Evolutionary conservation across 2,797 vertebrate genomes (phyloP), one percentile per base, ranked within the genome.

Genomic region (Botia almorhae): DNA sequence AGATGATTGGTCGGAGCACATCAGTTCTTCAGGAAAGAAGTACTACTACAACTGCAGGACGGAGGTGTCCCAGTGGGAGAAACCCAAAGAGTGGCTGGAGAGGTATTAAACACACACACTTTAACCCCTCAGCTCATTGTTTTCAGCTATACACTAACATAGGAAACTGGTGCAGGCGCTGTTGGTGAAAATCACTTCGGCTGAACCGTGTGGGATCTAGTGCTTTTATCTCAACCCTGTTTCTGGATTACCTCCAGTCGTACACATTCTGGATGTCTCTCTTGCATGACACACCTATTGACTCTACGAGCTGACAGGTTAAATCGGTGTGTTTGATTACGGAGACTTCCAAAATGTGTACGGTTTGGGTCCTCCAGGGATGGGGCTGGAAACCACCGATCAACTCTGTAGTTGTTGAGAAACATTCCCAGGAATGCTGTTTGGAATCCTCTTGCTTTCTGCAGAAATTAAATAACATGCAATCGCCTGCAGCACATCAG

Each of bases 41-140:
- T 99, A 99, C 89, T 99, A 99, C 89, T 99, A 99, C 93, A 99
- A 99, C 92, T 99, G 98, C 92, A 94, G 97, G 92, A 99, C 98
- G 80, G 98, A 99, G 94, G 98, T 99, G 88, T 99, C 98, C 83
- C 98, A 99, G 60, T 99, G 98, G 98, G 98, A 99, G 91, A 99
- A 99, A 92, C 98, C 98, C 81, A 99, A 99, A 95, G 98, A 99
- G 83, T 99, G 97, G 98, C 94, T 99, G 90, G 98, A 99, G 92
- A 98, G 98, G 98, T 99, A 95, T 39, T 36, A 23, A 51, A 56
- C 11, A 56, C 7, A 8, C 10, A 29, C 5, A 8, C 13, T 43
- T 50, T 61, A 23, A 16, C 29, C 23, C 19, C 17, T 64, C 6
- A 0, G 7, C 29, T 65, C n/a, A 2, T 77, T 26, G 21, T n/a